Evolutionary conservation across 2,113 vertebrate genomes (phyloP).

Genomic region (Panurus biarmicus): DNA sequence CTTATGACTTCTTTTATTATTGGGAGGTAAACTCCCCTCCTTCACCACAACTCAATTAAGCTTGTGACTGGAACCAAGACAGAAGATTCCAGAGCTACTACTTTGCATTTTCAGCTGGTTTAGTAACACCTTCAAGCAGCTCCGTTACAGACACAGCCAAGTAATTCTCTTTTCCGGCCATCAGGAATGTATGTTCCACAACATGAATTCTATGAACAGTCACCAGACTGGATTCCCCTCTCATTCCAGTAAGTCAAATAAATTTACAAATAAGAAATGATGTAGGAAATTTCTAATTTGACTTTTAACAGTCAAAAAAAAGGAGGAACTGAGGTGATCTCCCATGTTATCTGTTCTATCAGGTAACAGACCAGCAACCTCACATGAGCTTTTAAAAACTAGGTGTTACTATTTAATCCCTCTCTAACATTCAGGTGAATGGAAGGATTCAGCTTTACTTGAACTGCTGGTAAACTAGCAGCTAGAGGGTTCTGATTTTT

Average conservation of each 20-base stretch:
- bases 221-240: neutral
- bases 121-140: neutral
- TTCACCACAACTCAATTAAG: neutral
- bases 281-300: neutral
- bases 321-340: neutral
- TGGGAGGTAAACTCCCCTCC: neutral
- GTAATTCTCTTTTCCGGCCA: neutral
- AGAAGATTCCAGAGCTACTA: neutral
- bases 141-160: neutral
- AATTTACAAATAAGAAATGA: neutral
- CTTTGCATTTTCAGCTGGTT: neutral
- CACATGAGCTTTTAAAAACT: neutral
- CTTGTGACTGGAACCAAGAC: neutral
- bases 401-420: neutral
- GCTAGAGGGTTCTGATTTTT: neutral
- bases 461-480: neutral
- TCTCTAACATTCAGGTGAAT: neutral
- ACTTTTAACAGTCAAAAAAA: neutral
- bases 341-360: fast-evolving
- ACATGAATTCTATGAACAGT: neutral
- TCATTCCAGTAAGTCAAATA: neutral
- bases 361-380: fast-evolving
- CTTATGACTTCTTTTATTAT: neutral
- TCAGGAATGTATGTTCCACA: neutral
- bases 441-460: neutral